Evolutionary conservation across 2,797 vertebrate genomes (phyloP).

Genomic region (Neomorphus geoffroyi): DNA sequence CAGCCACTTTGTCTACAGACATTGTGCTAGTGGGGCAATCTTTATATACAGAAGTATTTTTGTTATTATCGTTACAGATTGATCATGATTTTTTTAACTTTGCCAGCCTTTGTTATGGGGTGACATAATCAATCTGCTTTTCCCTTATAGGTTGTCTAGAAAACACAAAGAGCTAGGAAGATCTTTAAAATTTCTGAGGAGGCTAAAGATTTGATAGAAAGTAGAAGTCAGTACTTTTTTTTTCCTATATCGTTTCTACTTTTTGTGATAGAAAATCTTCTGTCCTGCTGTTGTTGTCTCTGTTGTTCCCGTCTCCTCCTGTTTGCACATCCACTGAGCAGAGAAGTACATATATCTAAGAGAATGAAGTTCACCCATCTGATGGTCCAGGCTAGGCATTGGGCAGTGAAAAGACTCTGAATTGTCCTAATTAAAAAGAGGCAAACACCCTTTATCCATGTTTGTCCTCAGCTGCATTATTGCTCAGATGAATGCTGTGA

Average conservation of each 20-base stretch:
- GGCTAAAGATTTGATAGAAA: not conserved
- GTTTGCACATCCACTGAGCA: not conserved
- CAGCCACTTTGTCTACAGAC: not conserved
- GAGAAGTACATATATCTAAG: not conserved
- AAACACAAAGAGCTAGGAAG: not conserved
- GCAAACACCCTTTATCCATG: not conserved
- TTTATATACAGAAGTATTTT: not conserved
- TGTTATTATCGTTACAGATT: not conserved
- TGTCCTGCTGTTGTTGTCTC: not conserved
- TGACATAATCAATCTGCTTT: not conserved
- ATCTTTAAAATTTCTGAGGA: not conserved
- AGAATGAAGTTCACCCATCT: not conserved
- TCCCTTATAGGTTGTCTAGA: not conserved
- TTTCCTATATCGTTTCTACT: not conserved
- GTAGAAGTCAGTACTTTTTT: not conserved
- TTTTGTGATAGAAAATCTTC: not conserved
- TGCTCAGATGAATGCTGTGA: not conserved
- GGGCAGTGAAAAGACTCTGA: not conserved
- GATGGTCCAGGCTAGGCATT: not conserved
- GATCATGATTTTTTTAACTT: not conserved
- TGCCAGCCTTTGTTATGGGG: not conserved
- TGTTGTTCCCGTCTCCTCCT: not conserved
- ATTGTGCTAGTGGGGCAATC: not conserved
- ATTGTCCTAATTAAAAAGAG: not conserved
- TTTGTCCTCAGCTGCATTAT: not conserved